These are phyloP conservation scores for Lordiphosa fenestrarum DNA, from an alignment of 2,888 invertebrate species.

Conservation along the genomic window DNA sequence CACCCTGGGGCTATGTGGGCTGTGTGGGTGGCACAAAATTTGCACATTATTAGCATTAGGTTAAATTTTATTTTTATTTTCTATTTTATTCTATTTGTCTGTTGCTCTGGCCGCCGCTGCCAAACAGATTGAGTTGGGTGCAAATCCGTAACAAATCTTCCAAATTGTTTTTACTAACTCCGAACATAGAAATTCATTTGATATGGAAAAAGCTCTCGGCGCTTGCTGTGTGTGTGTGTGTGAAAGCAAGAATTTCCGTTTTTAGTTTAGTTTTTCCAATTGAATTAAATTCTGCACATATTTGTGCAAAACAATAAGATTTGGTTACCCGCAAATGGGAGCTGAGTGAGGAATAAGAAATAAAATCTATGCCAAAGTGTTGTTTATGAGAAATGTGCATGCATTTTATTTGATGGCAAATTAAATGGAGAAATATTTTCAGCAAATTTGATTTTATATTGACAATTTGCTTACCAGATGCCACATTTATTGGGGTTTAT, in stretches of 20 bases:
- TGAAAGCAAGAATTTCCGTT: conserved; percentile 23
- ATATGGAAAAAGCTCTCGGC: conserved; percentile 25
- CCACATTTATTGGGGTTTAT: too few relatives aligned
- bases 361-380: too few relatives aligned
- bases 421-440: too few relatives aligned
- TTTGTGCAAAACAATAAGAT: too few relatives aligned
- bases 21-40: conserved; percentile 33
- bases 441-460: too few relatives aligned
- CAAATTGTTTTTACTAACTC: conserved; percentile 59
- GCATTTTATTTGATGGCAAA: too few relatives aligned
- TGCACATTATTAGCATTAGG: conserved; percentile 65
- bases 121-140: conserved; percentile 47
- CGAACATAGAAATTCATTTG: conserved; percentile 52
- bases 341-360: too few relatives aligned
- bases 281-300: conserved; percentile 29
- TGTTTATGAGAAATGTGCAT: too few relatives aligned
- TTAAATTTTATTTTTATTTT: conserved; percentile 49
- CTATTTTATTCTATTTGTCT: conserved; percentile 9
- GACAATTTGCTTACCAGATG: too few relatives aligned
- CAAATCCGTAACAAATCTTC: conserved; percentile 61
- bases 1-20: conserved; percentile 33
- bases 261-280: conserved; percentile 23
- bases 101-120: conserved; percentile 23
- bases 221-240: conserved; percentile 1
- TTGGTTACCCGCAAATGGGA: too few relatives aligned